Percentiles rank a stretch among this genome's conserved stretches.
phyloP scores from a whole-genome alignment of 1,140 invertebrate species.

The Andricus grossulariae region DNA sequence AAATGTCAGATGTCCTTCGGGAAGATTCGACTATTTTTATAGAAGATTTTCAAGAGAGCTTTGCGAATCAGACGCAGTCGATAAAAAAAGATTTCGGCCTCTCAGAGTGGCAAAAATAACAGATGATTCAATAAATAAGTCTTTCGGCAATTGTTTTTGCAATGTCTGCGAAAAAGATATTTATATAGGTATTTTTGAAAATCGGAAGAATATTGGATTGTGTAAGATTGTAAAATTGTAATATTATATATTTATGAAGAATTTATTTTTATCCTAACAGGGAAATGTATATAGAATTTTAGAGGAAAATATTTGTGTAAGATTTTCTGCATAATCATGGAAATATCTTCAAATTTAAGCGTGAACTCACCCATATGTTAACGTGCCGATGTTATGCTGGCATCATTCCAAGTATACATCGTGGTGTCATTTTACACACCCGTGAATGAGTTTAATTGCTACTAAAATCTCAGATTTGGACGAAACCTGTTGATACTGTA shows the following conservation, averaged over 20 bases:
- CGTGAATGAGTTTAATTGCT: slow-evolving; percentile 2
- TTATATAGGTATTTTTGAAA: background rate
- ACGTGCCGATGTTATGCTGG: background rate
- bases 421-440: background rate
- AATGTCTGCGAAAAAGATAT: background rate
- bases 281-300: background rate
- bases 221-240: no score
- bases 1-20: no score
- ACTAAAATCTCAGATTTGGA: background rate
- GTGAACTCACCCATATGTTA: background rate
- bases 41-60: background rate
- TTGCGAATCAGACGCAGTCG: background rate
- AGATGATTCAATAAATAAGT: background rate
- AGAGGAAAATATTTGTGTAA: background rate
- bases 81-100: background rate
- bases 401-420: background rate
- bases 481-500: background rate
- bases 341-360: background rate
- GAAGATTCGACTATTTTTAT: background rate
- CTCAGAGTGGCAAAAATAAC: background rate
- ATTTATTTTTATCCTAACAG: no score
- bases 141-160: background rate
- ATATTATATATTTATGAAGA: no score
- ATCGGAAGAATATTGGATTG: no score
- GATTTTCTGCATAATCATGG: background rate